A percentile compares a stretch with the other conserved stretches of the same genome.
These are phyloP conservation scores for Poecilia picta DNA, from an alignment of 2,797 vertebrate genomes.

Conservation along the genomic window DNA sequence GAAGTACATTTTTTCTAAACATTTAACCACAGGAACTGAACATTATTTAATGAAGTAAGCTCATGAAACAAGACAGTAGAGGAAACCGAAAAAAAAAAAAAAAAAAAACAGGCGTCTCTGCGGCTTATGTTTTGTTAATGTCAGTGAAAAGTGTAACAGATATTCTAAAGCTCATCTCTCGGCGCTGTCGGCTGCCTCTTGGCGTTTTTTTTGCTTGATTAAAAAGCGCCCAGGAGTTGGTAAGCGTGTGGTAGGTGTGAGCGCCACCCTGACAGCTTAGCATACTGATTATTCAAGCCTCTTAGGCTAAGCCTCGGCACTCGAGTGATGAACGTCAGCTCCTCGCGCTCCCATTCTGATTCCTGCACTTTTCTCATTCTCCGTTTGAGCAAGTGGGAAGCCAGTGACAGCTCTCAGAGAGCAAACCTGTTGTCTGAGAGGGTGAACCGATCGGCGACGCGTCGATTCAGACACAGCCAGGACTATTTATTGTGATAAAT, in stretches of 20 bases:
- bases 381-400: constrained; percentile 64
- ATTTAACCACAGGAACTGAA: background rate
- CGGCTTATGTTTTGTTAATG: constrained; percentile 69
- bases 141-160: constrained; percentile 74
- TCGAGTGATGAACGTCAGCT: constrained; percentile 79
- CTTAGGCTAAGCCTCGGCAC: constrained; percentile 82
- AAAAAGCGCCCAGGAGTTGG: constrained; percentile 80
- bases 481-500: constrained; percentile 76
- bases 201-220: constrained; percentile 76
- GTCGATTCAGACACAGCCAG: constrained; percentile 72
- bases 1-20: background rate
- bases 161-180: constrained; percentile 73
- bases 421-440: constrained; percentile 75
- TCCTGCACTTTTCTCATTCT: constrained; percentile 60
- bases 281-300: constrained; percentile 85
- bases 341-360: constrained; percentile 57
- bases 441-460: constrained; percentile 77
- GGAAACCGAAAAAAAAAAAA: constrained; percentile 13
- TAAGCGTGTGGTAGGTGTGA: constrained; percentile 75
- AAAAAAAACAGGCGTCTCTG: constrained; percentile 34
- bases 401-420: constrained; percentile 66
- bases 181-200: constrained; percentile 68
- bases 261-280: constrained; percentile 80
- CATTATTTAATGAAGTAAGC: background rate
- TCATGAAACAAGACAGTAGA: background rate